Evolutionary conservation across 2,888 invertebrate species (phyloP), one percentile per base, ranked within the genome.

Genomic region (Leuctra nigra): DNA sequence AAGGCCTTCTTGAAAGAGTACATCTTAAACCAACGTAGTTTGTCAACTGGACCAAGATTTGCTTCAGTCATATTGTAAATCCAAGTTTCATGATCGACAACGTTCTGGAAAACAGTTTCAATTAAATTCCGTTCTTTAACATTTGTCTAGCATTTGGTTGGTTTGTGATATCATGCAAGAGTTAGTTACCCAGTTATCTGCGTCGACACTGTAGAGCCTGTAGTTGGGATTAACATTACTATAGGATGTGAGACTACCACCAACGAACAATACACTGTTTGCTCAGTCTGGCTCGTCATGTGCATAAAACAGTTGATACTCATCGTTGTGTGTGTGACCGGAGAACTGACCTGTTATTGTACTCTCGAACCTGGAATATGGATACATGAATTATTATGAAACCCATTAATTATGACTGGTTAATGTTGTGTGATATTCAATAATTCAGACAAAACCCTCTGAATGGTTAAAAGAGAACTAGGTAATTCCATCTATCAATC

Each of bases 331-430:
- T 0, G 84, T 83, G 68, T 91, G 91, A 0, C 91, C 92, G 66
- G 85, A 88, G 69, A 91, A 92, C 68, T 91, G 87, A 0, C 81
- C 90, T 0, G 77, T 77, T 53, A 93, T 86, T 22, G 82, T 88
- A 36, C 79, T 76, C 16, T 84, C 79, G 69, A 86, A 93, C 69
- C 91, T 84, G 58, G n/a, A n/a, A n/a, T n/a, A n/a, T n/a, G n/a
- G n/a, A n/a, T n/a, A n/a, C n/a, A n/a, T n/a, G n/a, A n/a, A n/a
- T n/a, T n/a, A n/a, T n/a, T n/a, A n/a, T n/a, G n/a, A n/a, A n/a
- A n/a, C n/a, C n/a, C n/a, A n/a, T n/a, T n/a, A n/a, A n/a, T n/a
- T n/a, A n/a, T n/a, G n/a, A n/a, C n/a, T n/a, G n/a, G n/a, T n/a
- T n/a, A n/a, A n/a, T n/a, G n/a, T n/a, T n/a, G n/a, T n/a, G n/a